These are phyloP conservation scores for Regulus satrapa DNA, from an alignment of 2,113 vertebrate species.

Conservation along the genomic window DNA sequence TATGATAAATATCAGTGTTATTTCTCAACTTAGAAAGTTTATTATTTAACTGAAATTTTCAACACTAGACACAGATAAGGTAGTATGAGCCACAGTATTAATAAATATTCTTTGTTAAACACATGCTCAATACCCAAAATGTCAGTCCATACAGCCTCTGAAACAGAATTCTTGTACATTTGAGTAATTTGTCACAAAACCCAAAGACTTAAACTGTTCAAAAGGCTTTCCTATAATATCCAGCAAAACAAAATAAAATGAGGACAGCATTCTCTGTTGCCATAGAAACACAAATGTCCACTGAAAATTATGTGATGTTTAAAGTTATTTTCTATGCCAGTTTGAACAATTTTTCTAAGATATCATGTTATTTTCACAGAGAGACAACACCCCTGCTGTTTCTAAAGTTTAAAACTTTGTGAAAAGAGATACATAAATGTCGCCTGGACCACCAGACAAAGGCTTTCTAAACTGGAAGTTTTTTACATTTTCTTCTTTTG, in stretches of 20 bases:
- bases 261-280: background rate
- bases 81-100: background rate
- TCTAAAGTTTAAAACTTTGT: conserved; percentile 3
- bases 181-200: background rate
- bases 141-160: background rate
- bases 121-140: background rate
- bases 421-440: conserved; percentile 4
- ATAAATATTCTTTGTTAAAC: background rate
- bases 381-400: background rate
- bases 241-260: background rate
- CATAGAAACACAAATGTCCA: background rate
- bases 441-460: background rate
- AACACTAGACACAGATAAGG: background rate
- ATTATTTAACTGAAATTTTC: background rate
- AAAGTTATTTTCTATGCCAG: background rate
- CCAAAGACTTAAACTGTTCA: background rate
- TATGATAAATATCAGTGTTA: background rate
- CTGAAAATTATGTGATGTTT: background rate
- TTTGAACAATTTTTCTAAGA: conserved; percentile 6
- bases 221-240: background rate
- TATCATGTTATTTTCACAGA: background rate
- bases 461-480: conserved; percentile 4
- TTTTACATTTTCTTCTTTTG: conserved; percentile 50
- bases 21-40: background rate
- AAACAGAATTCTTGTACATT: background rate